A percentile compares a stretch with the other conserved stretches of the same genome.
These are phyloP conservation scores for Melinaea menophilus DNA, from an alignment of 2,888 invertebrate species.

Conservation along the genomic window DNA sequence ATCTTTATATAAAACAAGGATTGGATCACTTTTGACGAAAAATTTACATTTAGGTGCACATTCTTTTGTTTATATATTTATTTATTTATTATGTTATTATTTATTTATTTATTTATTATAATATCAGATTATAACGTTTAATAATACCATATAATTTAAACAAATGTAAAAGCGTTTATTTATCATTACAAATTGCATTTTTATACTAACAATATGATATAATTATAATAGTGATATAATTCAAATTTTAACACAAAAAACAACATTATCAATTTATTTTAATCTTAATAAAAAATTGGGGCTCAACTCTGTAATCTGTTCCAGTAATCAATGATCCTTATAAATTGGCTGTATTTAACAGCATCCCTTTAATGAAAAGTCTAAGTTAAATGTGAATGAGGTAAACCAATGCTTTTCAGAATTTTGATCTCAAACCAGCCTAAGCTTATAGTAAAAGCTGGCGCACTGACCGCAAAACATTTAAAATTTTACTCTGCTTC, in stretches of 20 bases:
- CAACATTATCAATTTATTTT: no score
- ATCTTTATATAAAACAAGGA: slow-evolving; percentile 4
- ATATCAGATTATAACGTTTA: no score
- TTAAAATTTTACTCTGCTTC: slow-evolving; percentile 54
- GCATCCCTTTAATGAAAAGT: slow-evolving; percentile 8
- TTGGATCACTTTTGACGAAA: background rate
- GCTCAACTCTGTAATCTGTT: no score
- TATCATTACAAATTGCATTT: no score
- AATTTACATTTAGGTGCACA: background rate
- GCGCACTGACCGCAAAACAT: slow-evolving; percentile 48
- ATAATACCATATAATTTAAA: no score
- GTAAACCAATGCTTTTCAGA: slow-evolving; percentile 19
- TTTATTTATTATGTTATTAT: slow-evolving; percentile 36
- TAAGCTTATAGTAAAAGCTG: slow-evolving; percentile 45
- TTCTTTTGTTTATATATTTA: no score
- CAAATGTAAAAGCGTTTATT: no score
- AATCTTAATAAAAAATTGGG: no score
- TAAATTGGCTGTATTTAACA: slow-evolving; percentile 1
- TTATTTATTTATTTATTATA: slow-evolving; percentile 40
- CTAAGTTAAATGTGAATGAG: slow-evolving; percentile 11
- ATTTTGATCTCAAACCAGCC: slow-evolving; percentile 15
- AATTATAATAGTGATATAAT: no score
- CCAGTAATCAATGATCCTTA: background rate
- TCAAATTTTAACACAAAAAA: no score
- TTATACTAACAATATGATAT: no score